phyloP scores from a whole-genome alignment of 2,797 vertebrate genomes.

The Eptatretus atami region DNA sequence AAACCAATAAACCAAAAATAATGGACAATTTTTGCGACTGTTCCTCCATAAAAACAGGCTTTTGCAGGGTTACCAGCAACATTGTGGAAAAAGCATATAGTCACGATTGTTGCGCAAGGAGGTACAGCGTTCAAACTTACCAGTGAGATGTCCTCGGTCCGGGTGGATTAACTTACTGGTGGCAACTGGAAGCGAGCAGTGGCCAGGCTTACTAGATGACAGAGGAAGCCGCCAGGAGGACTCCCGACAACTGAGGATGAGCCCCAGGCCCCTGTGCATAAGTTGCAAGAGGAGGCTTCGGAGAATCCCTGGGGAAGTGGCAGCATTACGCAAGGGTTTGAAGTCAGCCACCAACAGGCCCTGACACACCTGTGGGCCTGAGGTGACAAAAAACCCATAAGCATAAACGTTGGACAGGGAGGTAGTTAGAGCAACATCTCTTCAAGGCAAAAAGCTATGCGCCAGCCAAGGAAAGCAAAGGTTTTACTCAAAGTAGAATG shows the following conservation, averaged over 20 bases:
- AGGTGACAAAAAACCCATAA: slow-evolving; percentile 11
- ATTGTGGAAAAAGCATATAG: too few relatives aligned
- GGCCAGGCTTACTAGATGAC: slow-evolving; percentile 83
- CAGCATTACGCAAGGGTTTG: slow-evolving; percentile 38
- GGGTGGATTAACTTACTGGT: slow-evolving; percentile 99
- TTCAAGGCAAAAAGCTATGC: too few relatives aligned
- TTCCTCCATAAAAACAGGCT: too few relatives aligned
- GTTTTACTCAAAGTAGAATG: too few relatives aligned
- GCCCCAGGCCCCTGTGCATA: slow-evolving; percentile 29
- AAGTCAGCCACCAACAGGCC: slow-evolving; percentile 42
- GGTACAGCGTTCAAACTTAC: slow-evolving; percentile 29
- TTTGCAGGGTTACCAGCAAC: too few relatives aligned
- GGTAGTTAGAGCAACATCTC: too few relatives aligned
- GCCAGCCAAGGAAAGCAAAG: too few relatives aligned
- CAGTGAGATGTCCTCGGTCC: slow-evolving; percentile 99
- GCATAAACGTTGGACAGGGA: neutral
- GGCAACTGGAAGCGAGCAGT: slow-evolving; percentile 84
- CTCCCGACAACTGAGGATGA: too few relatives aligned
- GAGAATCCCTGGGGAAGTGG: slow-evolving; percentile 39
- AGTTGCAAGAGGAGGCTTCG: slow-evolving; percentile 89
- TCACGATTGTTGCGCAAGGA: too few relatives aligned
- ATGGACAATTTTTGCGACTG: too few relatives aligned
- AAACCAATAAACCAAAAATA: too few relatives aligned
- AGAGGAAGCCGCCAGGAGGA: slow-evolving; percentile 11
- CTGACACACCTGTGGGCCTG: slow-evolving; percentile 61